Percentiles rank a stretch among this genome's conserved stretches.
Evolutionary conservation across 2,888 invertebrate species (phyloP).

Genomic region (Sminthurinus aureus): DNA sequence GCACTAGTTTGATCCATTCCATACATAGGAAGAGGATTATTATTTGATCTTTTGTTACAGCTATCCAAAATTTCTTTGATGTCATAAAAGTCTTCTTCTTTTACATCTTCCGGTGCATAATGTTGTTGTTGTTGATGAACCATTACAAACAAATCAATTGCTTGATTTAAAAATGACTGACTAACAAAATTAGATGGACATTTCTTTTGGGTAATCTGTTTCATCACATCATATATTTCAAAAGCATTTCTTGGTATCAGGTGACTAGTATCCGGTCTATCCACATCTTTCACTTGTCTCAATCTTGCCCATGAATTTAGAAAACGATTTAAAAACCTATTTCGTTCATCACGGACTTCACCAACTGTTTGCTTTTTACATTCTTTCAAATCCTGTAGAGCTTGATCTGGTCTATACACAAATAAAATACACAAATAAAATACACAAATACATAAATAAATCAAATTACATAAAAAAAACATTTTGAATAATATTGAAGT

Average conservation of each 20-base stretch:
- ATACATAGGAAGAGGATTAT: conserved; percentile 26
- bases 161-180: conserved; percentile 47
- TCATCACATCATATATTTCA: conserved; percentile 42
- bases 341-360: conserved; percentile 28
- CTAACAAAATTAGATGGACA: conserved; percentile 44
- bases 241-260: conserved; percentile 45
- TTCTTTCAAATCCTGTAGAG: not conserved
- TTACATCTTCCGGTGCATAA: conserved; percentile 42
- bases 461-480: not conserved
- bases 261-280: conserved; percentile 34
- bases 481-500: not conserved
- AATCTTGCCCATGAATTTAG: conserved; percentile 47
- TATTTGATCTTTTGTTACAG: conserved; percentile 34
- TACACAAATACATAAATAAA: not conserved
- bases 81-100: conserved; percentile 44
- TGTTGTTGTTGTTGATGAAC: conserved; percentile 49
- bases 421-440: not conserved
- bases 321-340: conserved; percentile 46
- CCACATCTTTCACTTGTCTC: conserved; percentile 43
- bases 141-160: conserved; percentile 60
- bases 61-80: conserved; percentile 45
- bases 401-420: not conserved
- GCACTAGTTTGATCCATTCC: conserved; percentile 13
- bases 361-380: conserved; percentile 12
- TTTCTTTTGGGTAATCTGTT: conserved; percentile 42